A percentile compares a stretch with the other conserved stretches of the same genome.
These are phyloP conservation scores for Dichetophora obliterata DNA, from an alignment of 2,888 invertebrate genomes.

Conservation along the genomic window DNA sequence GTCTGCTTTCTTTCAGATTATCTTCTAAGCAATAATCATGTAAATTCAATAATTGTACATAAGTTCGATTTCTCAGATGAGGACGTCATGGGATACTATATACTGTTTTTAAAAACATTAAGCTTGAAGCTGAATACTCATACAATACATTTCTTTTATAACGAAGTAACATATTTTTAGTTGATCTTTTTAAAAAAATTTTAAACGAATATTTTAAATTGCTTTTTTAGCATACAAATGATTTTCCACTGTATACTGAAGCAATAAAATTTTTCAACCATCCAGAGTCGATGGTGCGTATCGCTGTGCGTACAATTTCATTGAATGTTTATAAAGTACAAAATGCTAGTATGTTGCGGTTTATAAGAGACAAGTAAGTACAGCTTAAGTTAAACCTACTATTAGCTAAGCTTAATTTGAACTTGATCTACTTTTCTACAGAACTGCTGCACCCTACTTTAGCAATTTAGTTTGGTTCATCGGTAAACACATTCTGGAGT, in stretches of 20 bases:
- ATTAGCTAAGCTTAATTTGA: too few species aligned
- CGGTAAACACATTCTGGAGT: conserved; percentile 95
- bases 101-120: conserved; percentile 97
- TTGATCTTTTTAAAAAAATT: neutral
- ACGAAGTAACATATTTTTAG: conserved; percentile 75
- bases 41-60: conserved; percentile 99
- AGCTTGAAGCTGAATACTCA: conserved; percentile 97
- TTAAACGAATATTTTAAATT: neutral
- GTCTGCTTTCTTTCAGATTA: conserved; percentile 83
- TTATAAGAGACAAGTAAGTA: conserved; percentile 86
- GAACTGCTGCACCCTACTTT: conserved; percentile 98
- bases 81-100: conserved; percentile 99
- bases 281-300: conserved; percentile 98
- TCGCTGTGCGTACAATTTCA: conserved; percentile 97
- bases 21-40: conserved; percentile 98
- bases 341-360: conserved; percentile 94
- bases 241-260: conserved; percentile 98
- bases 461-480: conserved; percentile 99
- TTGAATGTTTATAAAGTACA: conserved; percentile 96
- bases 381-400: neutral
- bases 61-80: conserved; percentile 99
- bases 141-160: conserved; percentile 99
- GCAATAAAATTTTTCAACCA: conserved; percentile 99
- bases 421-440: conserved; percentile 51
- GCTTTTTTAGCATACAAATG: conserved; percentile 85